Evolutionary conservation across 1,140 invertebrate species (phyloP).

Genomic region (Hydropsyche tenuis): DNA sequence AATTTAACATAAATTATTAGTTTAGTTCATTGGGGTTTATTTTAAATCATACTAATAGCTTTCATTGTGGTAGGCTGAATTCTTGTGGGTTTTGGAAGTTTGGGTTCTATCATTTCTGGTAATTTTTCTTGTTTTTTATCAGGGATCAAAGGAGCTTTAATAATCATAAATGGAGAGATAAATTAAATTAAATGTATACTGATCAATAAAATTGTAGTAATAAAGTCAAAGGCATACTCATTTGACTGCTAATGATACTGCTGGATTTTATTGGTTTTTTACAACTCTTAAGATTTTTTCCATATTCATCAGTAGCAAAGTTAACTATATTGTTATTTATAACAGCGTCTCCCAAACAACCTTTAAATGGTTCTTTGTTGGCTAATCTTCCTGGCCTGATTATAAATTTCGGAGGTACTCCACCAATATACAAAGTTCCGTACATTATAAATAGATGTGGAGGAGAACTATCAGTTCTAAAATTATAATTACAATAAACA

Average conservation of each 20-base stretch:
- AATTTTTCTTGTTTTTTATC: background rate
- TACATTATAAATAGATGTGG: conserved; percentile 67
- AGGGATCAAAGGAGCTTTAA: background rate
- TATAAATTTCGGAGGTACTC: conserved; percentile 70
- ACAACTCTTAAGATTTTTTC: conserved; percentile 75
- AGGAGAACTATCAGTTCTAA: conserved; percentile 64
- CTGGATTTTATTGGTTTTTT: conserved; percentile 45
- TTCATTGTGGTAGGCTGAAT: too few species aligned
- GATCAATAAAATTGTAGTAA: background rate
- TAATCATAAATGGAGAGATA: background rate
- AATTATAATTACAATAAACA: conserved; percentile 44
- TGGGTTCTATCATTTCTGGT: background rate
- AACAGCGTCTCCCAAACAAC: conserved; percentile 88
- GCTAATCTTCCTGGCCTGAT: conserved; percentile 55
- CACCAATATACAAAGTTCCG: conserved; percentile 84
- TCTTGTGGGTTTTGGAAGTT: background rate
- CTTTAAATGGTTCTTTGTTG: conserved; percentile 69
- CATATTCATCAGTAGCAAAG: conserved; percentile 72
- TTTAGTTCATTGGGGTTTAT: too few species aligned
- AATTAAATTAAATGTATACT: background rate
- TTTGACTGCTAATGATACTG: background rate
- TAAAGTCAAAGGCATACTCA: background rate
- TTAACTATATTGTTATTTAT: conserved; percentile 84
- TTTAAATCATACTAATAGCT: too few species aligned
- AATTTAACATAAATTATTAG: too few species aligned